Evolutionary conservation across 2,113 vertebrate species (phyloP).

Genomic region (Phaetusa simplex): DNA sequence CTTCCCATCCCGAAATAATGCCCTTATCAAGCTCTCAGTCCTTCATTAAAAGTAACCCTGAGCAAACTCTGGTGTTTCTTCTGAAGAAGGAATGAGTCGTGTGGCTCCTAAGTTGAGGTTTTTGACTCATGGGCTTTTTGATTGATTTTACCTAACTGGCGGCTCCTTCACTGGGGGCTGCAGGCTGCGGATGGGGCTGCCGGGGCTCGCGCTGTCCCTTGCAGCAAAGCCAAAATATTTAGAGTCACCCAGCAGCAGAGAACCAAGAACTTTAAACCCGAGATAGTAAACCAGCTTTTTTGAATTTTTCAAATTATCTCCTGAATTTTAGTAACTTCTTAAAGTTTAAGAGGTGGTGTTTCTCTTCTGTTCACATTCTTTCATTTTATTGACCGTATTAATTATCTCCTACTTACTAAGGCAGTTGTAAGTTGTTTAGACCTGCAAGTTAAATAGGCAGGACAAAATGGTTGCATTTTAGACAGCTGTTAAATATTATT

Average conservation of each 20-base stretch:
- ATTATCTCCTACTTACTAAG: not conserved
- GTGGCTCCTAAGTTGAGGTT: not conserved
- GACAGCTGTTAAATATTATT: not conserved
- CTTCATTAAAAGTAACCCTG: not conserved
- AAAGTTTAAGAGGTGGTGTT: not conserved
- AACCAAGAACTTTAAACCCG: not conserved
- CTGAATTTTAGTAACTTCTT: not conserved
- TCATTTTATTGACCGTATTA: not conserved
- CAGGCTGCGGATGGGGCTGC: not conserved
- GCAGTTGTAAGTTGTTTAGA: not conserved
- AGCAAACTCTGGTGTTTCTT: not conserved
- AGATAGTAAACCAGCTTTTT: not conserved
- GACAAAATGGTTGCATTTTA: not conserved
- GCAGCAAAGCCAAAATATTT: not conserved
- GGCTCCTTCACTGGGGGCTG: too few species aligned
- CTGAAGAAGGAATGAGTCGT: not conserved
- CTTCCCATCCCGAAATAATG: too few species aligned
- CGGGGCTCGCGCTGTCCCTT: fast-evolving
- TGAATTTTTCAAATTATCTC: too few species aligned
- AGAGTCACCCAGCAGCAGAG: not conserved
- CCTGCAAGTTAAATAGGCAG: not conserved
- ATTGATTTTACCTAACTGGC: not conserved
- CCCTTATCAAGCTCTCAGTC: not conserved
- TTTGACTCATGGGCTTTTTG: not conserved
- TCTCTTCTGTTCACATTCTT: not conserved